phyloP scores from a whole-genome alignment of 1,140 invertebrate species.

The Drosophila virilis region DNA sequence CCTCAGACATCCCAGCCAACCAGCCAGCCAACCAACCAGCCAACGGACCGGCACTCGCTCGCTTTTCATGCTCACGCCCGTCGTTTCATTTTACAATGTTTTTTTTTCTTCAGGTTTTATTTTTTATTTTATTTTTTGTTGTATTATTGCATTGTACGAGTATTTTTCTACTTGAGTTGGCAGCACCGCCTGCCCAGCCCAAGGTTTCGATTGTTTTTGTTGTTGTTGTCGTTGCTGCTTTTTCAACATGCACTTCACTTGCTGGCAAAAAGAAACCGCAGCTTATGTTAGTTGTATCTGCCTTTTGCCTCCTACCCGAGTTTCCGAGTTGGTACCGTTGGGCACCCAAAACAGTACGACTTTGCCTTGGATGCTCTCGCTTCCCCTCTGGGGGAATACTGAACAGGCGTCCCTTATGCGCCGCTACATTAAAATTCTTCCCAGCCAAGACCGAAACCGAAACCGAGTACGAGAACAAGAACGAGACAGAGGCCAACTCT shows the following conservation, averaged over 20 bases:
- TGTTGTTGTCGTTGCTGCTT: slow-evolving; percentile 25
- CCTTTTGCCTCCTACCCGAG: slow-evolving; percentile 8
- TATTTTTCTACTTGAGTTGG: slow-evolving; percentile 83
- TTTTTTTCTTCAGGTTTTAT: slow-evolving; percentile 38
- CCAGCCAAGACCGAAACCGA: slow-evolving; percentile 37
- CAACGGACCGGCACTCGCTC: slow-evolving; percentile 47
- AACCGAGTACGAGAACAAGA: slow-evolving; percentile 17
- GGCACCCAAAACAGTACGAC: slow-evolving; percentile 5
- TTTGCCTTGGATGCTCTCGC: slow-evolving; percentile 12
- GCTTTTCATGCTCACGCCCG: slow-evolving; percentile 78
- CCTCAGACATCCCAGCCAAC: slow-evolving; percentile 20
- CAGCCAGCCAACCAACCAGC: slow-evolving; percentile 44
- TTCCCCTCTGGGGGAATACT: slow-evolving; percentile 25
- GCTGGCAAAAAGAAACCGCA: slow-evolving; percentile 69
- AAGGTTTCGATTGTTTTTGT: slow-evolving; percentile 27
- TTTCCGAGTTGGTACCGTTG: slow-evolving; percentile 13
- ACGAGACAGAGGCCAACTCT: slow-evolving; percentile 4
- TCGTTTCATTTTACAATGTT: slow-evolving; percentile 74
- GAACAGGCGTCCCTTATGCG: slow-evolving; percentile 28
- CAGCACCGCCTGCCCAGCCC: slow-evolving; percentile 51
- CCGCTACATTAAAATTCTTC: slow-evolving; percentile 75
- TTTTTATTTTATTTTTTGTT: slow-evolving; percentile 43
- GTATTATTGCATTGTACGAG: slow-evolving; percentile 78
- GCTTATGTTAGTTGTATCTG: slow-evolving; percentile 57
- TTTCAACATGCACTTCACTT: slow-evolving; percentile 67